phyloP scores from a whole-genome alignment of 2,113 vertebrate species.

The Mus pahari region DNA sequence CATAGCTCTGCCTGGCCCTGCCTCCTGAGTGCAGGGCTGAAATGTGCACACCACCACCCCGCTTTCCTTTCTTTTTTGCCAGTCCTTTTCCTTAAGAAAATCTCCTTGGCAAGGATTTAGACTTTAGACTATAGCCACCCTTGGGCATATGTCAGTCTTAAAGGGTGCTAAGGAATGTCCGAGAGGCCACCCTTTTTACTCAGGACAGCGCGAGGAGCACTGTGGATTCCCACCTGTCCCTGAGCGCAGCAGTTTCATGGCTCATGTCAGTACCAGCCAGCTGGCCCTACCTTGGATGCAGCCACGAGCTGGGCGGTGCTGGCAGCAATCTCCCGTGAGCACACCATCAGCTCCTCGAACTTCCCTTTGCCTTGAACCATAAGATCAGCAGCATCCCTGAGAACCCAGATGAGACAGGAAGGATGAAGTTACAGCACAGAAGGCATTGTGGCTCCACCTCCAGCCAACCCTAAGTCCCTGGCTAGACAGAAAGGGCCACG shows the following conservation, averaged over 20 bases:
- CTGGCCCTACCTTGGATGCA: constrained; percentile 93
- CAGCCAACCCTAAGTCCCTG: not conserved
- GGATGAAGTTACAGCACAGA: not conserved
- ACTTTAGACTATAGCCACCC: not conserved
- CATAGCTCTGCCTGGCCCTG: not conserved
- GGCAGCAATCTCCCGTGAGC: constrained; percentile 96
- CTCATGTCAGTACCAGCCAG: accelerated
- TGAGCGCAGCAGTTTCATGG: too few relatives aligned
- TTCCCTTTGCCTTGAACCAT: constrained; percentile 97
- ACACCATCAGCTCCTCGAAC: constrained; percentile 98
- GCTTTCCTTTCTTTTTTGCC: too few relatives aligned
- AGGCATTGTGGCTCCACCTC: not conserved
- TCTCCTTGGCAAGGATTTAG: too few relatives aligned
- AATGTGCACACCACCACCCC: not conserved
- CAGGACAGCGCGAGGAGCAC: not conserved
- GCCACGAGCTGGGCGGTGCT: constrained; percentile 98
- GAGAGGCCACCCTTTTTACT: not conserved
- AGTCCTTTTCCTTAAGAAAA: too few relatives aligned
- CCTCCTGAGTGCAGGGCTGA: not conserved
- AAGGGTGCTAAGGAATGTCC: not conserved
- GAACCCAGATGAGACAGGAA: constrained; percentile 2
- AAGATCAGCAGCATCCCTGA: constrained; percentile 95
- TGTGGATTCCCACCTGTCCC: not conserved
- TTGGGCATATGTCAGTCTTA: not conserved
- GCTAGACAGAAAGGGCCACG: not conserved